Conservation (phyloP, 2,113 vertebrate genomes). For the Stegostoma tigrinum region DNA sequence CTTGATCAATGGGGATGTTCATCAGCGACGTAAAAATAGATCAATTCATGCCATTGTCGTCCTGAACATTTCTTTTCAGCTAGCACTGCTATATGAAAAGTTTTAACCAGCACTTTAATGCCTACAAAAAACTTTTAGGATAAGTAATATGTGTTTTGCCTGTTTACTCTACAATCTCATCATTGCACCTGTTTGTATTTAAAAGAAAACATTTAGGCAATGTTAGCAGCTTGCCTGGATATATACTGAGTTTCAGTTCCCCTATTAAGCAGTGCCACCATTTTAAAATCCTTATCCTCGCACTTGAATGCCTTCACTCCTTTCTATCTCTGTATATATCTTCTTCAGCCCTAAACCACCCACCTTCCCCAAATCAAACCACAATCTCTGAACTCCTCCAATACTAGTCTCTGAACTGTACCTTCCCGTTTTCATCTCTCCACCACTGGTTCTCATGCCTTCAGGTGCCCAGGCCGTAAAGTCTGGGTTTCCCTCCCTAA, state of each 20-base stretch:
- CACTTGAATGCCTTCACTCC: not conserved
- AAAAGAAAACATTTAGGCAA: not conserved
- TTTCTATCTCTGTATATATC: not conserved
- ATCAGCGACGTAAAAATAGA: slow-evolving; percentile 52
- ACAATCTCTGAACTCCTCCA: not conserved
- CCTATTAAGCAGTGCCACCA: not conserved
- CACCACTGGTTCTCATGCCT: not conserved
- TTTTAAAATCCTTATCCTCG: not conserved
- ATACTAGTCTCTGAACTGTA: not conserved
- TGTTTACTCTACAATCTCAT: not conserved
- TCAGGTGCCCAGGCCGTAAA: not conserved
- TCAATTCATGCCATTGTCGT: slow-evolving; percentile 45
- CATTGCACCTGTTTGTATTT: not conserved
- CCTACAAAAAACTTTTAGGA: not conserved
- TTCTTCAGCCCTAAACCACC: not conserved
- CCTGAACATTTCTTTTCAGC: not conserved
- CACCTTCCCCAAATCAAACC: too few relatives aligned
- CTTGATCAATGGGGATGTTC: slow-evolving; percentile 56
- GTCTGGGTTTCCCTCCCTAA: not conserved
- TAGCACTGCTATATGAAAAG: not conserved
- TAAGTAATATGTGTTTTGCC: not conserved
- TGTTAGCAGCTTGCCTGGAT: not conserved
- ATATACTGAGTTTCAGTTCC: not conserved
- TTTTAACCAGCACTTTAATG: not conserved
- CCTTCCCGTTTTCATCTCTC: not conserved